Evolutionary conservation across 2,113 vertebrate species (phyloP), one percentile per base, ranked within the genome.

Genomic region (Ameiurus melas): DNA sequence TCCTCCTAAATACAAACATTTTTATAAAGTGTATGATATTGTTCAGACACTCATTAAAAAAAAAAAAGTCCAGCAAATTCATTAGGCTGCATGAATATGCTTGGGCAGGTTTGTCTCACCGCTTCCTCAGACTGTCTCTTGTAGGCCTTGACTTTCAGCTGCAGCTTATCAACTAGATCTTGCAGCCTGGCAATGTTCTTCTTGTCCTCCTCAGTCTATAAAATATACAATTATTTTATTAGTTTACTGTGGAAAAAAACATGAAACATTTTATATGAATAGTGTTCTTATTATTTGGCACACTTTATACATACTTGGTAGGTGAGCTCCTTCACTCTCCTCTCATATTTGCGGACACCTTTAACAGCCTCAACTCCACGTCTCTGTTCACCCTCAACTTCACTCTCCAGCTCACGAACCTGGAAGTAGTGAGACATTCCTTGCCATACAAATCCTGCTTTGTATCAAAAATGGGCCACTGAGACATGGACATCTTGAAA

Each of bases 111-210:
- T 14, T 39, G 20, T 86, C 90, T 82, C 16, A 90, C 90, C 75
- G 96, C 93, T 75, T 98, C 98, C 93, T 99, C 97, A 89, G 97
- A 91, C 94, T 98, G 97, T 84, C 97, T 97, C 95, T 98, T 98
- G 91, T 98, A 98, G 87, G 96, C 95, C 85, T 98, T 98, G 87
- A 98, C 97, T 89, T 98, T 98, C 87, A 96, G 92, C 90, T 98
- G 97, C 90, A 98, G 89, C 91, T 95, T 95, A 89, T 95, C 93
- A 55, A 94, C 95, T 90, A 96, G 91, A 90, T 95, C 95, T 90
- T 95, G 94, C 10, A 90, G 87, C 55, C 90, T 89, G 30, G 2
- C 3, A 33, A 88, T 27, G 20, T 91, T 91, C 71, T 91, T 91
- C 84, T 91, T 92, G 57, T 92, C 91, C 85, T 92, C 89, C 60